phyloP scores from a whole-genome alignment of 2,113 vertebrate species.

The Microtus richardsoni region DNA sequence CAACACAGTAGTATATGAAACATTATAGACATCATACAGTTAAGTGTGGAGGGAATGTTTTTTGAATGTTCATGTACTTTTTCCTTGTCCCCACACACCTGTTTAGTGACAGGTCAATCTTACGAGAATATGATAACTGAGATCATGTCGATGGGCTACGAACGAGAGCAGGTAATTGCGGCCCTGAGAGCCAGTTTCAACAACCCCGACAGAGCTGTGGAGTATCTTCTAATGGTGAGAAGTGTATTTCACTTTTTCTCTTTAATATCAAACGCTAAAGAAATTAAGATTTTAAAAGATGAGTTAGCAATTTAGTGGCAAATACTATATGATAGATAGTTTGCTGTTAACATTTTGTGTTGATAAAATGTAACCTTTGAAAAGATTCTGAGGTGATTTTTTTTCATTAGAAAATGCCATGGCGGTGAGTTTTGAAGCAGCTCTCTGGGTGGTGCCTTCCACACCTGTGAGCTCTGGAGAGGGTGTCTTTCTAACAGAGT shows the following conservation, averaged over 20 bases:
- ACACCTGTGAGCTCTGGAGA: neutral
- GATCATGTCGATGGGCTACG: slow-evolving; percentile 99
- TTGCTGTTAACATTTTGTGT: slow-evolving; percentile 41
- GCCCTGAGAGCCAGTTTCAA: slow-evolving; percentile 97
- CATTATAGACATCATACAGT: neutral
- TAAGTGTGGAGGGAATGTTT: slow-evolving; percentile 16
- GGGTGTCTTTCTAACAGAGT: neutral
- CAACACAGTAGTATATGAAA: neutral
- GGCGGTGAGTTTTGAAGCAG: neutral
- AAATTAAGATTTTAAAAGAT: slow-evolving; percentile 26
- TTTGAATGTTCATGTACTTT: slow-evolving; percentile 51
- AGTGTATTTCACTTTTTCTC: slow-evolving; percentile 42
- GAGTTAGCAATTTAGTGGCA: neutral
- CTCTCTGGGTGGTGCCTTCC: neutral
- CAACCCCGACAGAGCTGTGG: slow-evolving; percentile 97
- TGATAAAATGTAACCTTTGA: slow-evolving; percentile 5
- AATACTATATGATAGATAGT: neutral
- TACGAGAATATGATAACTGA: slow-evolving; percentile 98
- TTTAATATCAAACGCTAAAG: slow-evolving; percentile 9
- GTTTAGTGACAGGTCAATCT: slow-evolving; percentile 94
- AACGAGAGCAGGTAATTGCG: slow-evolving; percentile 94
- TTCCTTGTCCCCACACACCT: neutral
- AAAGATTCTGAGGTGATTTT: slow-evolving; percentile 37
- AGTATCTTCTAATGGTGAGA: slow-evolving; percentile 96
- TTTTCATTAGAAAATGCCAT: slow-evolving; percentile 26